Evolutionary conservation across 2,888 invertebrate species (phyloP).

Genomic region (Archaeoteleia sp.): DNA sequence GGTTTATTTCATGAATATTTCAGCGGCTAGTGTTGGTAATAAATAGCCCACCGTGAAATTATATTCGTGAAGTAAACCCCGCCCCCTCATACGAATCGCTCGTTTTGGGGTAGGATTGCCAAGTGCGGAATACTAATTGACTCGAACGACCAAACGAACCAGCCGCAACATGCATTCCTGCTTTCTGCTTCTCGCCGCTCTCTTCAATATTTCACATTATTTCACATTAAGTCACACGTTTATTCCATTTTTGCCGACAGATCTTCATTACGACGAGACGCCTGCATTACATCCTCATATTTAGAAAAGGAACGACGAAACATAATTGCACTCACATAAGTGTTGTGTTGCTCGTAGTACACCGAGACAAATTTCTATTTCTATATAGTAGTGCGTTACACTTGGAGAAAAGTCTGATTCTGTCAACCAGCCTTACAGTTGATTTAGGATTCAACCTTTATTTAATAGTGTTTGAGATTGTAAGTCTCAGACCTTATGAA

Average conservation of each 20-base stretch:
- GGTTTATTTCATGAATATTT: slow-evolving; percentile 74
- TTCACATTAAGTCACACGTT: slow-evolving; percentile 46
- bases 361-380: no score
- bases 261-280: no score
- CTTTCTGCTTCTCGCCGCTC: slow-evolving; percentile 32
- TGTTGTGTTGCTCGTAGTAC: no score
- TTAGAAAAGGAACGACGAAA: no score
- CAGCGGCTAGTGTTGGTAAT: slow-evolving; percentile 67
- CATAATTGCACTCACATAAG: no score
- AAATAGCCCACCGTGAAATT: slow-evolving; percentile 69
- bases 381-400: no score
- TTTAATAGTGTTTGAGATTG: no score
- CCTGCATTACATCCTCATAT: no score
- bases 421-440: no score
- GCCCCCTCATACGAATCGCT: slow-evolving; percentile 28
- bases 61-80: slow-evolving; percentile 62
- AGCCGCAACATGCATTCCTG: slow-evolving; percentile 48
- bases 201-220: slow-evolving; percentile 48
- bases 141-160: slow-evolving; percentile 58
- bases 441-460: no score
- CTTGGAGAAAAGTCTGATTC: no score
- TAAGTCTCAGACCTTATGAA: no score
- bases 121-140: slow-evolving; percentile 69
- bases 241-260: slow-evolving; percentile 34
- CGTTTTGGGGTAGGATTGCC: slow-evolving; percentile 48